phyloP scores from a whole-genome alignment of 1,140 invertebrate genomes.

The Drosophila bipectinata region DNA sequence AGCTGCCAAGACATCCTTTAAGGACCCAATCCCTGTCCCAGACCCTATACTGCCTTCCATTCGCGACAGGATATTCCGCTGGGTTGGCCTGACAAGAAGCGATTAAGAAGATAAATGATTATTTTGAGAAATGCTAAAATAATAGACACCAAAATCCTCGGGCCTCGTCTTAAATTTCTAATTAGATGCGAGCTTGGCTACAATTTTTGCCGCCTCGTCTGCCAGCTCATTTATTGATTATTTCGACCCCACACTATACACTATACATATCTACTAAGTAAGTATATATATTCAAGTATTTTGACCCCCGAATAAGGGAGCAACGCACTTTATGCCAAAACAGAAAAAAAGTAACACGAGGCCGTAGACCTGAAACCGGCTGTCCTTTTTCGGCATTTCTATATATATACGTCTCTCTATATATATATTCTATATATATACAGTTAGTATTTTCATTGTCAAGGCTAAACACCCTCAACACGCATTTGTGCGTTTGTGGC shows the following conservation, averaged over 20 bases:
- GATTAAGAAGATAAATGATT: slow-evolving; percentile 78
- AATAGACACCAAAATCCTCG: slow-evolving; percentile 30
- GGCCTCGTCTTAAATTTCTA: slow-evolving; percentile 59
- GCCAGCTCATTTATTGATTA: slow-evolving; percentile 51
- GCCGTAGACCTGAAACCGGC: slow-evolving; percentile 47
- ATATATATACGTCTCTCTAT: neutral
- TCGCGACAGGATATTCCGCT: slow-evolving; percentile 1
- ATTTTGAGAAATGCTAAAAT: slow-evolving; percentile 71
- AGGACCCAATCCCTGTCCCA: too few species aligned
- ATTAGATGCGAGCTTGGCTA: slow-evolving; percentile 46
- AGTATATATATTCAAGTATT: slow-evolving; percentile 16
- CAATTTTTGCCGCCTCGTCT: slow-evolving; percentile 23
- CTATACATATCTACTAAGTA: slow-evolving; percentile 1
- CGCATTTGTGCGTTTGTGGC: slow-evolving; percentile 45
- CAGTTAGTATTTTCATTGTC: slow-evolving; percentile 54
- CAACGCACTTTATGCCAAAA: slow-evolving; percentile 26
- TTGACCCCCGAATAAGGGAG: slow-evolving; percentile 32
- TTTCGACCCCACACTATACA: slow-evolving; percentile 13
- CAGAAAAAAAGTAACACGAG: slow-evolving; percentile 7
- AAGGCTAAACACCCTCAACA: slow-evolving; percentile 40
- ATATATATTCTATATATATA: slow-evolving; percentile 4
- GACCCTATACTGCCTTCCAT: neutral
- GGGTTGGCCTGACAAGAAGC: slow-evolving; percentile 45
- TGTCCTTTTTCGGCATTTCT: slow-evolving; percentile 25
- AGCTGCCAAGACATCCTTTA: slow-evolving; percentile 43